A percentile compares a stretch with the other conserved stretches of the same genome.
phyloP scores from a whole-genome alignment of 1,140 invertebrate genomes.

The Drosophila serrata region DNA sequence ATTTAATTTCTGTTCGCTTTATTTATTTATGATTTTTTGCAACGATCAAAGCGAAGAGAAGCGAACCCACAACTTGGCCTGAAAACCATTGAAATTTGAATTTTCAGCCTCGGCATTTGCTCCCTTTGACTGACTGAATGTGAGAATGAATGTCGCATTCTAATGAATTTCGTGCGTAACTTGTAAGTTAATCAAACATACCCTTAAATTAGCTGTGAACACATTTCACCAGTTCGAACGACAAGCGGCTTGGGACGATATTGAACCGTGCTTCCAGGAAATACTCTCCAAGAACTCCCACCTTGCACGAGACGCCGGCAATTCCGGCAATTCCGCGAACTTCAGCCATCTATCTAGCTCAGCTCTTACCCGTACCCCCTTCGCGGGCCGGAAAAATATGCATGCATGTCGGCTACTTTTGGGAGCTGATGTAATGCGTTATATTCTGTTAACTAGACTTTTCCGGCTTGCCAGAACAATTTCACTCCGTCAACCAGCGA shows the following conservation, averaged over 20 bases:
- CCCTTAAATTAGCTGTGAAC: constrained; percentile 2
- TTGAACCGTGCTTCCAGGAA: constrained; percentile 10
- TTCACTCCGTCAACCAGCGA: constrained; percentile 17
- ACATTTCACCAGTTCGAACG: constrained; percentile 2
- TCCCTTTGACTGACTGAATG: neutral
- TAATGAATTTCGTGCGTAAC: constrained; percentile 28
- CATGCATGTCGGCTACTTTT: constrained; percentile 57
- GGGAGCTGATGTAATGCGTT: constrained; percentile 71
- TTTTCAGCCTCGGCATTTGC: constrained; percentile 13
- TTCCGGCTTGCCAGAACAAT: constrained; percentile 56
- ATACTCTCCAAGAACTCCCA: neutral
- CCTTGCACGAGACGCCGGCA: neutral
- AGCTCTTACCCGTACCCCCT: neutral
- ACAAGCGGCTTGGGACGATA: constrained; percentile 8
- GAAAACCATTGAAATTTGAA: constrained; percentile 45
- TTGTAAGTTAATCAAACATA: constrained; percentile 10
- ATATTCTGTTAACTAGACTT: constrained; percentile 59
- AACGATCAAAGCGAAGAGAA: constrained; percentile 52
- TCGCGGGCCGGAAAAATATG: constrained; percentile 3
- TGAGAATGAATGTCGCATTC: neutral
- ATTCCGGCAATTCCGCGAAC: constrained; percentile 8
- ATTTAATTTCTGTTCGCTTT: constrained; percentile 64
- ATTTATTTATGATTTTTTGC: constrained; percentile 65
- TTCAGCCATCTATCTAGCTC: constrained; percentile 8
- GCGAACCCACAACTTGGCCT: constrained; percentile 35